Evolutionary conservation across 1,140 invertebrate genomes (phyloP), one percentile per base, ranked within the genome.

Genomic region (Temnothorax longispinosus): DNA sequence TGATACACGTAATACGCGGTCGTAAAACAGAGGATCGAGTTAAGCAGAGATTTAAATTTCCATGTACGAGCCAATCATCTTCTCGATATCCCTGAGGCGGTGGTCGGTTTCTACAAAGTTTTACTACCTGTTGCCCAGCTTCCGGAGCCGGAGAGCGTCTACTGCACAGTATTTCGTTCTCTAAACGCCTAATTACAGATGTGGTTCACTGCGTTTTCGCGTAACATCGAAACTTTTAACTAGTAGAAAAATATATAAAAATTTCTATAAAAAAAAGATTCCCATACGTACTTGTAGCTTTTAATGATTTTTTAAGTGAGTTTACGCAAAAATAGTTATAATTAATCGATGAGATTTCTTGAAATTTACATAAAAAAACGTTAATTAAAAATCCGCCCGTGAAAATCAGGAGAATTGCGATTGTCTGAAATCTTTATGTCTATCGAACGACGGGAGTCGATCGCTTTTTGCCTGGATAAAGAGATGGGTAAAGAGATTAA

Each of bases 51-150:
- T 78, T 78, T 78, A 78, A 78, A 78, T 78, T 65, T 65, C 32
- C 44, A 78, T 21, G 41, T 32, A 78, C 27, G 32, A 38, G 32
- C 60, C 18, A 78, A 65, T 78, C 44, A 78, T 78, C 58, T 65
- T 78, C 32, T 78, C 38, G 27, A 50, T 62, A 60, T 87, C 62
- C 54, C 62, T 13, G 27, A 50, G 76, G 58, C 50, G 13, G 7
- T 38, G 52, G n/a, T 5, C 18, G 32, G n/a, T 47, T 32, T 74
- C 54, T 60, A 41, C 50, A 54, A 88, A 87, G 41, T 67, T 56
- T 21, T 52, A 32, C 84, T 87, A 89, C 72, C 72, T 87, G 87
- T 87, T 85, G 86, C 71, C 86, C 75, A 65, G 54, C 64, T 88
- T 84, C 77, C 87, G 85, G 67, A 56, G 50, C 32, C 54, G 50